Base-by-base conservation (phyloP, 2,888 invertebrate genomes). In the Mactromeris polynyma region DNA sequence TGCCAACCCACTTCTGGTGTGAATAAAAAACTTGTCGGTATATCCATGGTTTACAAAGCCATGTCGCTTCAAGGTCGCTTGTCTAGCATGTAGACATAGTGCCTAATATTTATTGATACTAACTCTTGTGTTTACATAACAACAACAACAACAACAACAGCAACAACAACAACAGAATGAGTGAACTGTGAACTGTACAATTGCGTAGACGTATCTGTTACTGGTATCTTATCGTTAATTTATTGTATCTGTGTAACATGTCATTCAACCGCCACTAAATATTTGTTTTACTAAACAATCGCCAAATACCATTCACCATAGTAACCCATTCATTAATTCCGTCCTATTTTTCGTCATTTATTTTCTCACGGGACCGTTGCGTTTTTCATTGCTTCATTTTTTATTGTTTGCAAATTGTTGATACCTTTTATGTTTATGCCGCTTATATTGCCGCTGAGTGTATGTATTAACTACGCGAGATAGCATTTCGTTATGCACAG, bases 401-500 rank as follows among this genome's bases (percentile, higher is more conserved):
- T 64, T 9, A 64, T 64, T 11, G 26, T 64, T 26, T 26, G 58
- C 26, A n/a, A 21, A n/a, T 6, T 64, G 58, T 64, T 64, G 58
- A 64, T 40, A 17, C 36, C 21, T 11, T 77, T 19, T 3, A 79
- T 40, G 42, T 79, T 42, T 40, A 0, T n/a, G 14, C 36, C n/a
- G 79, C 79, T 46, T 73, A 21, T 26, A 33, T 73, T 83, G 73
- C 46, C 83, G 83, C 83, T 77, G 26, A 73, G 14, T 36, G 46
- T 46, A n/a, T 42, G 51, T 38, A 14, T 14, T 58, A 40, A 33
- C 36, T 82, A 36, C 77, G 77, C 46, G 58, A 46, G 77, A 58
- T n/a, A 33, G 51, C 46, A 40, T 19, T 2, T 36, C 83, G 83
- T 83, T 77, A 40, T 77, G 82, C 82, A 69, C 79, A 31, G 81